Base-by-base conservation (phyloP, 2,113 vertebrate species). In the Melanocharis versteri region DNA sequence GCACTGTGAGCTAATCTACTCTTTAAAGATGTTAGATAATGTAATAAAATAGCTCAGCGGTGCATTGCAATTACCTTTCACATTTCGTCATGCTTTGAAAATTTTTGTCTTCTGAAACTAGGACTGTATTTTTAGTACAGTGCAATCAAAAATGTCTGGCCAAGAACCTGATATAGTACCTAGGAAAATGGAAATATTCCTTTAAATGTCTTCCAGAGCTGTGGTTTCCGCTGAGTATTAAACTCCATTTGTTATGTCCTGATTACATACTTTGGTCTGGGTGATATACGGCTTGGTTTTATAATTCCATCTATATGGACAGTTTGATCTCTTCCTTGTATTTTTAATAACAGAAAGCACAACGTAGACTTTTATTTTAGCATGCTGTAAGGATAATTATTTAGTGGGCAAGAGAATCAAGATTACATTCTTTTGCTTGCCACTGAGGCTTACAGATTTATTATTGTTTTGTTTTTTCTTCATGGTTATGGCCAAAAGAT, bases 181-280 rank as follows among this genome's bases (percentile, higher is more conserved):
- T 95, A 94, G 86, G 91, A 95, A 97, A 96, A 96, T 93, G 72
- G 92, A 95, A 93, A 93, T 95, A 92, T 89, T 97, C 96, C 91
- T 97, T 96, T 96, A 83, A 96, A 95, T 87, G 47, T 69, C 78
- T 90, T 97, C 95, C 96, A 96, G 95, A 80, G 80, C 90, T 95
- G 96, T 82, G 94, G 91, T 96, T 97, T 95, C 94, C 83, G 89
- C 57, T 42, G 90, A 92, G 57, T 87, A 87, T 97, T 95, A 92
- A 87, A 72, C 69, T 92, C 87, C 78, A 30, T 90, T 95, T 93
- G 73, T 96, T 94, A 83, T 37, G 64, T 94, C 78, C 89, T 89
- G 91, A 95, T 91, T 97, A 88, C 92, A 94, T 88, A 83, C 92
- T 97, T 96, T 71, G 94, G 93, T 93, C 79, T 71, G 81, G 90